These are phyloP conservation scores for Atopsyche davidsoni DNA, from an alignment of 1,140 invertebrate genomes.

Conservation along the genomic window DNA sequence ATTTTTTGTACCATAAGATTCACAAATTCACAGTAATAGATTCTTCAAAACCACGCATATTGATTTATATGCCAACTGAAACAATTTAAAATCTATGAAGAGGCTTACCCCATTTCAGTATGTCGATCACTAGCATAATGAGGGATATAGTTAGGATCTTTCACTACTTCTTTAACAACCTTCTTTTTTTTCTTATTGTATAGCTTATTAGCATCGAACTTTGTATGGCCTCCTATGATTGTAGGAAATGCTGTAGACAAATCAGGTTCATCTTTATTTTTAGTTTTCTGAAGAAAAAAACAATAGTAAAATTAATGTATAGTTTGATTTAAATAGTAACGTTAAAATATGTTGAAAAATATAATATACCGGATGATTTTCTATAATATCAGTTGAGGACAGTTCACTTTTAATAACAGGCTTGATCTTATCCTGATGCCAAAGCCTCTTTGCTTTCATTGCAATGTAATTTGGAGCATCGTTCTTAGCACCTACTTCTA, in stretches of 20 bases:
- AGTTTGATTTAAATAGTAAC: too few species aligned
- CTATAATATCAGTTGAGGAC: conserved; percentile 34
- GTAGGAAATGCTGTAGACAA: conserved; percentile 23
- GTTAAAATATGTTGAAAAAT: too few species aligned
- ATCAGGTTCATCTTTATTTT: conserved; percentile 23
- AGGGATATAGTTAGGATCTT: conserved; percentile 70
- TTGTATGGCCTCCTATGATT: conserved; percentile 26
- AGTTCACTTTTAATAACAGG: conserved; percentile 37
- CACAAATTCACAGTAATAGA: too few species aligned
- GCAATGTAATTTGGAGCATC: conserved; percentile 65
- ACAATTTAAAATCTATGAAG: too few species aligned
- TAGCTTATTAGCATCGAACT: conserved; percentile 33
- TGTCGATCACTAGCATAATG: conserved; percentile 81
- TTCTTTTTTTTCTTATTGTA: conserved; percentile 37
- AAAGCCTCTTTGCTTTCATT: conserved; percentile 65
- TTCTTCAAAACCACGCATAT: too few species aligned
- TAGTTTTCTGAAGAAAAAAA: conserved; percentile 33
- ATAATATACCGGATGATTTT: too few species aligned
- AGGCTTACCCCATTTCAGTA: conserved; percentile 82
- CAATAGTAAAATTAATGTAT: too few species aligned
- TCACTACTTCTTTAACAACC: conserved; percentile 50
- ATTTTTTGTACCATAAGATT: too few species aligned
- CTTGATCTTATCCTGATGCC: conserved; percentile 58
- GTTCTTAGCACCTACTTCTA: conserved; percentile 81
- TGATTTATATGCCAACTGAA: too few species aligned